Evolutionary conservation across 1,140 invertebrate species (phyloP).

Genomic region (Drosophila takahashii): DNA sequence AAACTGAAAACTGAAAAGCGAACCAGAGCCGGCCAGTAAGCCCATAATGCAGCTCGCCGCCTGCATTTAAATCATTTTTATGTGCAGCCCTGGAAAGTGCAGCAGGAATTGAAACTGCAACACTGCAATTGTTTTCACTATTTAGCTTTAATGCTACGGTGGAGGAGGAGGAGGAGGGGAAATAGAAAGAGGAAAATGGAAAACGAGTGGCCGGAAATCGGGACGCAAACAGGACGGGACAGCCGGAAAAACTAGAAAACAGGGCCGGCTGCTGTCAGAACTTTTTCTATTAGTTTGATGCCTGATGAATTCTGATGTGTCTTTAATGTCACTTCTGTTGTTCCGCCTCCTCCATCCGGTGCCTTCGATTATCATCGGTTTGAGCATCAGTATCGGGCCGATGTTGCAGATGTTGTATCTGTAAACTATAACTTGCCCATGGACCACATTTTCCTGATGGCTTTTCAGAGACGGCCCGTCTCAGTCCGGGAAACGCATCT

Average conservation of each 20-base stretch:
- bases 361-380: constrained; percentile 57
- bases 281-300: constrained; percentile 74
- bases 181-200: neutral
- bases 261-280: constrained; percentile 46
- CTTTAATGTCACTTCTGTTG: constrained; percentile 70
- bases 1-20: too few relatives aligned
- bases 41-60: constrained; percentile 61
- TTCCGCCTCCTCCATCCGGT: constrained; percentile 11
- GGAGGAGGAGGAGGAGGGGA: neutral
- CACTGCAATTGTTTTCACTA: constrained; percentile 13
- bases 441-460: constrained; percentile 59
- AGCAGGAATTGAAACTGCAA: constrained; percentile 23
- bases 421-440: constrained; percentile 37
- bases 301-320: constrained; percentile 78
- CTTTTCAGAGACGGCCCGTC: constrained; percentile 24
- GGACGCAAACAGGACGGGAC: constrained; percentile 2
- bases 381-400: constrained; percentile 11
- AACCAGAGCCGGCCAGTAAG: constrained; percentile 24
- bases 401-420: constrained; percentile 55
- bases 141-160: constrained; percentile 41
- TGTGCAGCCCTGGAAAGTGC: constrained; percentile 28
- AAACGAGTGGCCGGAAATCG: neutral
- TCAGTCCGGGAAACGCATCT: neutral
- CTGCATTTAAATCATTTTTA: constrained; percentile 79
- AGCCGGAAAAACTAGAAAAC: neutral